Percentiles rank a stretch among this genome's conserved stretches.
These are phyloP conservation scores for Mya arenaria DNA, from an alignment of 1,140 invertebrate genomes.

Conservation along the genomic window DNA sequence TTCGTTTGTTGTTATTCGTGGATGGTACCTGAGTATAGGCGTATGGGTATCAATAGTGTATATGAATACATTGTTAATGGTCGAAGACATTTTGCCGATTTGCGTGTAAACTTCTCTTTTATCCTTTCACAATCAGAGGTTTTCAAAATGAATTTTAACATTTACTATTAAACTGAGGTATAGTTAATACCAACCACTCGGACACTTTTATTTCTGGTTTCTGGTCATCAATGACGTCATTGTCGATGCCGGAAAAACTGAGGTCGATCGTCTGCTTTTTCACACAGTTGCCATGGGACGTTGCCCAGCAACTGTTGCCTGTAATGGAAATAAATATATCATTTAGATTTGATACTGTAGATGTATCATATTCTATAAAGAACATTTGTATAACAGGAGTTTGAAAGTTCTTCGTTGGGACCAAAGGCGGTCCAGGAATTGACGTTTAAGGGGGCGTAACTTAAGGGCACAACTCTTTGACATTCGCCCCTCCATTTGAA, in stretches of 20 bases:
- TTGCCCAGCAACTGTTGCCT: conserved; percentile 28
- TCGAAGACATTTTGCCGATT: neutral
- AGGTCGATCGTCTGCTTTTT: conserved; percentile 38
- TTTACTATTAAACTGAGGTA: neutral
- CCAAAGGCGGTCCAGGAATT: neutral
- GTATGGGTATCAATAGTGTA: neutral
- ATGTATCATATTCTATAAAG: neutral
- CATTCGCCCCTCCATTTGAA: neutral
- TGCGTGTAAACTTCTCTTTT: neutral
- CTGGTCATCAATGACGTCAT: conserved; percentile 6
- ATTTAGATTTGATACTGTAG: neutral
- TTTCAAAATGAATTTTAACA: neutral
- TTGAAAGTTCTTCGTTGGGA: neutral
- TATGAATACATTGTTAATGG: neutral
- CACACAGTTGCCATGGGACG: conserved; percentile 24
- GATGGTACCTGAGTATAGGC: neutral
- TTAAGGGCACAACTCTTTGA: neutral
- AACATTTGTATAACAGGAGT: neutral
- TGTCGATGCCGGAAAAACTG: neutral
- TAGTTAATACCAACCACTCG: conserved; percentile 24
- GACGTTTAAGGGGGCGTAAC: neutral
- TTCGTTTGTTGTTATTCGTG: neutral
- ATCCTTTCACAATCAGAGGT: neutral
- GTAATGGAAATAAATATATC: neutral
- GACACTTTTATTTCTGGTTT: conserved; percentile 18